Percentiles rank a stretch among this genome's conserved stretches.
These are phyloP conservation scores for Parelbella ahira DNA, from an alignment of 2,888 invertebrate species.

Conservation along the genomic window DNA sequence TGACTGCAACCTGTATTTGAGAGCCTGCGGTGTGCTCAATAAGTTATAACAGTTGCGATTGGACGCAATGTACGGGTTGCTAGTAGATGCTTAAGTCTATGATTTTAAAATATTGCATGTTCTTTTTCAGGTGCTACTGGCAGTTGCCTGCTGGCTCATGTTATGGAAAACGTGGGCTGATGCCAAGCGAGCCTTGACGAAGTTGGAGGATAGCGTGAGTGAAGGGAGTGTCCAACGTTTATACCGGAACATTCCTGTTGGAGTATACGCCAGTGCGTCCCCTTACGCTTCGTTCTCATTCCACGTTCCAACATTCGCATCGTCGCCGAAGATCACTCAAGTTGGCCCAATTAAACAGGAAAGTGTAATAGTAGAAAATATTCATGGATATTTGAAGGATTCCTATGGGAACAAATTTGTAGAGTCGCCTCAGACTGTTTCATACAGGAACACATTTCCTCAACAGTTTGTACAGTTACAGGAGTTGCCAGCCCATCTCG, in stretches of 20 bases:
- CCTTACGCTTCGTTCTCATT: slow-evolving; percentile 64
- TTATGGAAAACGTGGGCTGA: slow-evolving; percentile 42
- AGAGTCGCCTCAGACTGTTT: slow-evolving; percentile 49
- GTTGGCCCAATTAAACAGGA: slow-evolving; percentile 52
- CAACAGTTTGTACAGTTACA: slow-evolving; percentile 66
- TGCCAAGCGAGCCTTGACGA: slow-evolving; percentile 38
- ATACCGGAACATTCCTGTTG: slow-evolving; percentile 52
- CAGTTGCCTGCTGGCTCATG: slow-evolving; percentile 52
- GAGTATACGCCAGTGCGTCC: slow-evolving; percentile 60
- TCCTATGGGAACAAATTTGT: slow-evolving; percentile 68
- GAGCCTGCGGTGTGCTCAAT: too few relatives aligned
- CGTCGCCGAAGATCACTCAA: slow-evolving; percentile 47
- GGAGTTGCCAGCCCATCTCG: slow-evolving; percentile 62
- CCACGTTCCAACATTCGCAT: slow-evolving; percentile 47
- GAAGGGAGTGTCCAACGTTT: slow-evolving; percentile 56
- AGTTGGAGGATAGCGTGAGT: slow-evolving; percentile 49
- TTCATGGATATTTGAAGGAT: slow-evolving; percentile 56
- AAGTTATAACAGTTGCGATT: too few relatives aligned
- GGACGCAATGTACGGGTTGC: too few relatives aligned
- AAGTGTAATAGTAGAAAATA: slow-evolving; percentile 43
- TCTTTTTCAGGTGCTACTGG: slow-evolving; percentile 55
- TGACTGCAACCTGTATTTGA: too few relatives aligned
- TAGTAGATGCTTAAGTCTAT: too few relatives aligned
- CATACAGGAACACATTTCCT: slow-evolving; percentile 56
- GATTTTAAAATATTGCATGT: too few relatives aligned